Percentiles rank a stretch among this genome's conserved stretches.
phyloP scores from a whole-genome alignment of 2,113 vertebrate genomes.

The Varanus salvator region DNA sequence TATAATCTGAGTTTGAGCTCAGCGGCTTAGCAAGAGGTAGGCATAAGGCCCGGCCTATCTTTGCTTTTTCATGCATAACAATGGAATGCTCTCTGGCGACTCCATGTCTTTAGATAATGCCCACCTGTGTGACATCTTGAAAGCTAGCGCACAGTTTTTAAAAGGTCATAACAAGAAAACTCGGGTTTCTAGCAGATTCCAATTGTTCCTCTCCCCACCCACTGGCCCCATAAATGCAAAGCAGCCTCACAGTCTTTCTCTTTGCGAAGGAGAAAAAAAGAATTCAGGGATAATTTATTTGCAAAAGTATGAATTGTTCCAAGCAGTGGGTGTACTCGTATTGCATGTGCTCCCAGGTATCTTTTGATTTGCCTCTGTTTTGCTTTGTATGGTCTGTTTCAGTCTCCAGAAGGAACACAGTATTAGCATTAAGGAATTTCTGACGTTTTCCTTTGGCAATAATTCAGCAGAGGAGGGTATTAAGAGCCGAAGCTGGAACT shows the following conservation, averaged over 20 bases:
- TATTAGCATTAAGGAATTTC: neutral
- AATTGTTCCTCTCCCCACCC: neutral
- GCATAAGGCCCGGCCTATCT: neutral
- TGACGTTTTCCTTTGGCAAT: slow-evolving; percentile 43
- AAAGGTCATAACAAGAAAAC: slow-evolving; percentile 6
- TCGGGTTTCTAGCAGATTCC: rapidly evolving
- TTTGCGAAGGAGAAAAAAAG: neutral
- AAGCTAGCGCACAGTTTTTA: neutral
- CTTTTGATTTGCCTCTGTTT: slow-evolving; percentile 24
- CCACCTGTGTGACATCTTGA: slow-evolving; percentile 23
- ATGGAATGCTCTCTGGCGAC: neutral
- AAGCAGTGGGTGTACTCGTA: neutral
- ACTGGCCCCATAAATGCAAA: slow-evolving; percentile 9
- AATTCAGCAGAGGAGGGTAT: slow-evolving; percentile 20
- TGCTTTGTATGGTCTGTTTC: neutral
- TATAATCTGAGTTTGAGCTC: neutral
- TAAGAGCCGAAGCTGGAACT: slow-evolving; percentile 25
- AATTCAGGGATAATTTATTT: slow-evolving; percentile 20
- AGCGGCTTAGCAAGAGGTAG: neutral
- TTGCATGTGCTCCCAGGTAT: neutral
- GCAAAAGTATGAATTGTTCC: neutral
- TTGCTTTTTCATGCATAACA: neutral
- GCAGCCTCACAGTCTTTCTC: neutral
- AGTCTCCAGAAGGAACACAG: neutral
- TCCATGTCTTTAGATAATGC: neutral